phyloP scores from a whole-genome alignment of 2,888 invertebrate species.

The Chironomus riparius region DNA sequence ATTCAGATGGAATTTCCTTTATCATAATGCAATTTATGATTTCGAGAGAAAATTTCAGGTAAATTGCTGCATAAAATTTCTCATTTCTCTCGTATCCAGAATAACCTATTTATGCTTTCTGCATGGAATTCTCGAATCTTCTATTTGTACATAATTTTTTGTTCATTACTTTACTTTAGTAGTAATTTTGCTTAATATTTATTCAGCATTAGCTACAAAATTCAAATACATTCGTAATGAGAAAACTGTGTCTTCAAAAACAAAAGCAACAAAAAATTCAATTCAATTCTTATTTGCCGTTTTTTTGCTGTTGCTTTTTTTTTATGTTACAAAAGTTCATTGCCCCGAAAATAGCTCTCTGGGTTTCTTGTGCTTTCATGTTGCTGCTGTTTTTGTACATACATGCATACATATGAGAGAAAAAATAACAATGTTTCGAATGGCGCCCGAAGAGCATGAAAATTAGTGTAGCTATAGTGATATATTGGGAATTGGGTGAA shows the following conservation, averaged over 20 bases:
- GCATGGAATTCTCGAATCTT: no score
- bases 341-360: constrained; percentile 6
- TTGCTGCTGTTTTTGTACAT: background rate
- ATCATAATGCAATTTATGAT: no score
- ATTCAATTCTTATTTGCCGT: background rate
- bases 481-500: background rate
- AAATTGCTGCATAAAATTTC: no score
- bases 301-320: constrained; percentile 9
- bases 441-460: background rate
- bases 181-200: background rate
- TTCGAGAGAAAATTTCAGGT: no score
- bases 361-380: background rate
- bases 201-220: background rate
- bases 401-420: background rate
- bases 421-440: background rate
- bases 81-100: no score
- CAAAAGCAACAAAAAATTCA: background rate
- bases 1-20: no score
- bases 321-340: constrained; percentile 26
- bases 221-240: background rate
- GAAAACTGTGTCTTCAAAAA: constrained; percentile 14
- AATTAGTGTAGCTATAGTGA: background rate
- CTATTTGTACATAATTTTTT: background rate
- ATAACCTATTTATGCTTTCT: no score
- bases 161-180: background rate